Evolutionary conservation across 2,113 vertebrate genomes (phyloP), one percentile per base, ranked within the genome.

Genomic region (Hippopotamus amphibius): DNA sequence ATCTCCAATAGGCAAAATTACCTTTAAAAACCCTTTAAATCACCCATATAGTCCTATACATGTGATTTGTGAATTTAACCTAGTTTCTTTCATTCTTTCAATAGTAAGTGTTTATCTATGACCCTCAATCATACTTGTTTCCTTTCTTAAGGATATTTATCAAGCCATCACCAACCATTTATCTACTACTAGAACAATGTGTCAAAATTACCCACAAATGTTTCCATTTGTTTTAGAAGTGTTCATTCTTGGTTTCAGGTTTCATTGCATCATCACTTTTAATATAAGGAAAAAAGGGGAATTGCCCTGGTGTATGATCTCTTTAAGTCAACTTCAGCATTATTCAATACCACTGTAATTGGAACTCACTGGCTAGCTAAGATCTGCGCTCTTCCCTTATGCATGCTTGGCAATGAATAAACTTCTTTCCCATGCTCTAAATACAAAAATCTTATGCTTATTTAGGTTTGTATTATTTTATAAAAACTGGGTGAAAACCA

Each of bases 381-480:
- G 82, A 55, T 61, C 55, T 1, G 4, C 63, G 77, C 48, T 86
- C 26, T 92, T 69, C 93, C 24, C 6, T 96, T 30, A 46, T 4
- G 8, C 13, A 14, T 68, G 48, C 11, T 59, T 89, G 55, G 10
- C 28, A 72, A 1, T 90, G 71, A 68, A 76, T 28, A 92, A 48
- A 41, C 7, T 65, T 63, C 14, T 89, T 92, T 50, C 41, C 46
- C 33, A 79, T 61, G 33, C 8, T 97, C 12, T 89, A 43, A 79
- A 83, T 57, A 19, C 71, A 65, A 57, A 89, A 22, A 66, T 55
- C 24, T 61, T 46, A 72, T 53, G 53, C 43, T 76, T 46, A 66
- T 53, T 97, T 90, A 72, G n/a, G 61, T 24, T 87, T 79, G 24
- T 37, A 26, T 71, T 77, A 77, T 95, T 89, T 93, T 86, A 57